Evolutionary conservation across 2,797 vertebrate species (phyloP), one percentile per base, ranked within the genome.

Genomic region (Danio kyathit): DNA sequence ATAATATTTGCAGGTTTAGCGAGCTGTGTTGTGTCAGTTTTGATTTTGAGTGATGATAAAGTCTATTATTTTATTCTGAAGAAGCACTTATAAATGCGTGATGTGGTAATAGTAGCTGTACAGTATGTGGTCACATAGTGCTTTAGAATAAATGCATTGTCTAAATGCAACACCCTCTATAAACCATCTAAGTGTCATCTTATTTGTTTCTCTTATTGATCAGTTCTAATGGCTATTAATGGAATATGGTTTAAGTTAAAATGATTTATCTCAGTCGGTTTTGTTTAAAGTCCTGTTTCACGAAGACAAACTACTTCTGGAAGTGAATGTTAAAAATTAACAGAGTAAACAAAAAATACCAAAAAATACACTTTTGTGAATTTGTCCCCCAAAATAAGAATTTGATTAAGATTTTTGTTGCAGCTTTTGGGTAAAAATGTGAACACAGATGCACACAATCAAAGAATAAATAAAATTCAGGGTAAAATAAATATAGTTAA

Each of bases 171-270:
- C 17, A 73, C 54, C 7, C 41, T 69, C 16, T 59, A 29, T 41
- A 48, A 7, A 49, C 41, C 16, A 67, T 44, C 70, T 19, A 16
- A 64, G n/a, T 52, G 29, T 6, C 5, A 19, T 21, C 10, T 16
- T n/a, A n/a, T 44, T 66, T 11, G 3, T 56, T 11, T 17, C 38
- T 46, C 5, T 44, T 44, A 57, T 43, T 7, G 65, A 7, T 51
- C 66, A n/a, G 6, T 19, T 51, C 4, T 71, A 51, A 79, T 61
- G 54, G 43, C 1, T 46, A 46, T 57, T 67, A 46, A n/a, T 69
- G 8, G 5, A 10, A 40, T 12, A 41, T 13, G 11, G 6, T 13
- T 43, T 56, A 57, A 57, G 7, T 5, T 72, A 5, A 54, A 52
- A 16, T 48, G 3, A 14, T n/a, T n/a, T 16, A 40, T 70, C 5